Base-by-base conservation (phyloP, 2,888 invertebrate genomes). In the Amphiduros pacificus region DNA sequence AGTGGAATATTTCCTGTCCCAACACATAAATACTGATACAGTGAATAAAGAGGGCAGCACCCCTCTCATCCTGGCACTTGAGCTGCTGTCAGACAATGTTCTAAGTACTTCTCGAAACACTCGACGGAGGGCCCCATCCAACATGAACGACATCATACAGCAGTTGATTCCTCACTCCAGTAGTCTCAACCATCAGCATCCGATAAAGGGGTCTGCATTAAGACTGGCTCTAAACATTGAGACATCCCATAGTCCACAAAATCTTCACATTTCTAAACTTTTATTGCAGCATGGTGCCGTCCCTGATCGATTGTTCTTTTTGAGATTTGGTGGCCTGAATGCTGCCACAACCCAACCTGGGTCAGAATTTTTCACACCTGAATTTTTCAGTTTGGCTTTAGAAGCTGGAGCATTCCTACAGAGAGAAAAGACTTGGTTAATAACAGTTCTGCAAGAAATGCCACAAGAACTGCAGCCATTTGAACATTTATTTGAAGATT, bases 271-370 rank as follows among this genome's bases (percentile, higher is more conserved):
- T 5, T 58, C 65, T 2, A 48, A 50, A 20, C 40, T 62, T 22
- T 58, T 65, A 1, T 31, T 65, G 27, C 65, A 60, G 36, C 65
- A 65, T 32, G 65, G 65, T 17, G 64, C 64, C 22, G 32, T 57
- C 1, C 64, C 64, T 29, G 64, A 64, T 32, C 22, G 59, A 17
- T 54, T 64, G 27, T 64, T 64, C 49, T 64, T 64, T 31, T 48
- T 64, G n/a, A 53, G 64, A 20, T 64, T 58, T 55, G 64, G 64
- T 17, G 64, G 64, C 1, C 48, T 64, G 28, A 56, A 55, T 28
- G 62, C 64, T 24, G 28, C 58, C 22, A 64, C 60, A 1, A 58
- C 32, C 26, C 48, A 24, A 20, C 61, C 61, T 14, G 59, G 53
- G 1, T 53, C 64, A 1, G 61, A 61, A 27, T 64, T 61, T 41